Percentiles rank a stretch among this genome's conserved stretches.
Evolutionary conservation across 2,113 vertebrate species (phyloP).

Genomic region (Gobius niger): DNA sequence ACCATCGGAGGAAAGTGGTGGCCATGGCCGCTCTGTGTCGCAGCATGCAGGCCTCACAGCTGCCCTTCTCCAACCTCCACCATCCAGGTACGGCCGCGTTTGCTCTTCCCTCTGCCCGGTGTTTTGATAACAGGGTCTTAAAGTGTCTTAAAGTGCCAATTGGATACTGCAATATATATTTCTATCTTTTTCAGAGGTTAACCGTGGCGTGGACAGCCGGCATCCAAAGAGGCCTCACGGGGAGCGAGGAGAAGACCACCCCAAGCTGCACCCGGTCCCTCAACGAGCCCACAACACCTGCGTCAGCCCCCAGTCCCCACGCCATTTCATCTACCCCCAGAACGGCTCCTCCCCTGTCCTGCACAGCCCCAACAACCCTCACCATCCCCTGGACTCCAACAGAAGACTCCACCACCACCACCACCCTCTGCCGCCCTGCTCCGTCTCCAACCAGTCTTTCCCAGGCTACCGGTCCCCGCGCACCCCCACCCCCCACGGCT

Average conservation of each 20-base stretch:
- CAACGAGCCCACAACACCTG: constrained; percentile 54
- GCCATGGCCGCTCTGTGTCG: constrained; percentile 90
- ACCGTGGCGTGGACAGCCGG: constrained; percentile 43
- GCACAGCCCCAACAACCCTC: constrained; percentile 57
- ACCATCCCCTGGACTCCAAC: constrained; percentile 58
- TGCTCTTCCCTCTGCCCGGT: not conserved
- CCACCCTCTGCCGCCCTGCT: constrained; percentile 44
- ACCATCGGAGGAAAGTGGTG: constrained; percentile 92
- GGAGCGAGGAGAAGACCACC: constrained; percentile 60
- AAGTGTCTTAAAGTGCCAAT: too few relatives aligned
- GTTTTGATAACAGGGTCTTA: too few relatives aligned
- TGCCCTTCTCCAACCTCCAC: constrained; percentile 64
- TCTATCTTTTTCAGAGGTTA: constrained; percentile 49
- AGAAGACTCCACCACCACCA: constrained; percentile 67
- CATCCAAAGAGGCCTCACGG: constrained; percentile 52
- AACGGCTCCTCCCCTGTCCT: constrained; percentile 61
- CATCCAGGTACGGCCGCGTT: constrained; percentile 62
- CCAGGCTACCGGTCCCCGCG: constrained; percentile 60
- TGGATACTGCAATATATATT: not conserved
- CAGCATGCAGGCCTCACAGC: constrained; percentile 85
- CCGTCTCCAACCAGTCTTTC: constrained; percentile 55
- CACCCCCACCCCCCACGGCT: constrained; percentile 61
- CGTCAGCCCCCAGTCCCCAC: constrained; percentile 56
- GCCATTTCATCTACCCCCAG: constrained; percentile 62
- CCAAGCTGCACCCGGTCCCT: constrained; percentile 54